phyloP scores from a whole-genome alignment of 2,888 invertebrate genomes.

The Rosalia funebris region DNA sequence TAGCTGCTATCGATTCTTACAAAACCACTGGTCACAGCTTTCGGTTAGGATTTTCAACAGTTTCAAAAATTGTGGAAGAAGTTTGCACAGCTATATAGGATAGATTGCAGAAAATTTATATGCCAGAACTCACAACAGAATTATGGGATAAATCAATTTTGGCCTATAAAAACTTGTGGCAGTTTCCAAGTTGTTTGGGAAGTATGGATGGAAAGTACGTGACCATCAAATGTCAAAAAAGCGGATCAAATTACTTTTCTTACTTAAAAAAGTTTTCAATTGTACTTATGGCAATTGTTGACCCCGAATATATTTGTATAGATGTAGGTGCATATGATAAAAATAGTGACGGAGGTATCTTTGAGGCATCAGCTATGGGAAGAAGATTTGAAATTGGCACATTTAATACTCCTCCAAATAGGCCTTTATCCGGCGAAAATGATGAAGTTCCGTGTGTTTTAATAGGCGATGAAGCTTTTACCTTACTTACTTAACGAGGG shows the following conservation, averaged over 20 bases:
- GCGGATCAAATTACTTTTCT: constrained; percentile 36
- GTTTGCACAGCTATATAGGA: constrained; percentile 18
- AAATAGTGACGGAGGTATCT: constrained; percentile 45
- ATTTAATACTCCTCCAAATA: constrained; percentile 34
- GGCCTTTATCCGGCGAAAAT: constrained; percentile 30
- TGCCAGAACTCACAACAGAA: constrained; percentile 18
- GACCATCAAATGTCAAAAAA: constrained; percentile 13
- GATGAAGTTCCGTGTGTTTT: constrained; percentile 38
- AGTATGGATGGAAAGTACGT: constrained; percentile 18
- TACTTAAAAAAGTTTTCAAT: constrained; percentile 33
- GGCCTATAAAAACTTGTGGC: constrained; percentile 13
- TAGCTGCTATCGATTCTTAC: constrained; percentile 21
- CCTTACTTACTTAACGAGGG: constrained; percentile 29
- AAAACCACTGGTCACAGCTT: constrained; percentile 19
- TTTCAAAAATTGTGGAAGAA: constrained; percentile 23
- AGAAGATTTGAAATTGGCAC: constrained; percentile 31
- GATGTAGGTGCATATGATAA: constrained; percentile 44
- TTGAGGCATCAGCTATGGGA: constrained; percentile 39
- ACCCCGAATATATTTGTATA: constrained; percentile 34
- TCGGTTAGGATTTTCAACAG: constrained; percentile 20
- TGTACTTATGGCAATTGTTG: constrained; percentile 31
- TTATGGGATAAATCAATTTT: neutral
- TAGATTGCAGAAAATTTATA: constrained; percentile 14
- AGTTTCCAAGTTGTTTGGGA: constrained; percentile 23
- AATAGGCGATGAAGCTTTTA: constrained; percentile 42